Conservation (phyloP, 2,888 invertebrate species). For the Sminthurides aquaticus region DNA sequence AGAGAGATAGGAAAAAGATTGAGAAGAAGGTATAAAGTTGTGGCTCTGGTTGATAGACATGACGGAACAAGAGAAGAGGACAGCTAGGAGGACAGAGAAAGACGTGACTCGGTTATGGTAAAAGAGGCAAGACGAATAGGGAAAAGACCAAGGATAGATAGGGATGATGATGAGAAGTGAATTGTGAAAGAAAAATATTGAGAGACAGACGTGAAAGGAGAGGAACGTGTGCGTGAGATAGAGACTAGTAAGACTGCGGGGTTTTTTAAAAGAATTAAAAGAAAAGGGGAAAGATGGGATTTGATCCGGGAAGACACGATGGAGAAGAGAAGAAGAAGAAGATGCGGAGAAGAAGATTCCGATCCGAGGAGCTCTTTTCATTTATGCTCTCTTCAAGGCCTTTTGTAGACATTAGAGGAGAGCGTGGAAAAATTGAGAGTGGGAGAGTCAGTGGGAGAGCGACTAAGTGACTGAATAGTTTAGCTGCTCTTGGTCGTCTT, state of each 20-base stretch:
- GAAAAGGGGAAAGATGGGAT: not conserved
- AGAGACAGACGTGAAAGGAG: not conserved
- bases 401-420: not conserved
- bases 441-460: no score
- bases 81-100: conserved; percentile 4
- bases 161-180: not conserved
- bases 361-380: not conserved
- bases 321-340: not conserved
- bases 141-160: not conserved
- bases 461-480: not conserved
- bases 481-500: no score
- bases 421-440: no score
- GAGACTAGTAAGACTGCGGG: not conserved
- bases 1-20: no score
- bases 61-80: no score
- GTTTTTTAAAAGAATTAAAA: not conserved
- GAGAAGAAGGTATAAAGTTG: no score
- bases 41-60: no score
- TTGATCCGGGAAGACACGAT: not conserved
- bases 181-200: not conserved
- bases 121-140: not conserved
- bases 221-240: not conserved
- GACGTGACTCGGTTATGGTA: not conserved
- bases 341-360: not conserved
- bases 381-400: not conserved